Evolutionary conservation across 2,888 invertebrate species (phyloP).

Genomic region (Hedychridium roseum): DNA sequence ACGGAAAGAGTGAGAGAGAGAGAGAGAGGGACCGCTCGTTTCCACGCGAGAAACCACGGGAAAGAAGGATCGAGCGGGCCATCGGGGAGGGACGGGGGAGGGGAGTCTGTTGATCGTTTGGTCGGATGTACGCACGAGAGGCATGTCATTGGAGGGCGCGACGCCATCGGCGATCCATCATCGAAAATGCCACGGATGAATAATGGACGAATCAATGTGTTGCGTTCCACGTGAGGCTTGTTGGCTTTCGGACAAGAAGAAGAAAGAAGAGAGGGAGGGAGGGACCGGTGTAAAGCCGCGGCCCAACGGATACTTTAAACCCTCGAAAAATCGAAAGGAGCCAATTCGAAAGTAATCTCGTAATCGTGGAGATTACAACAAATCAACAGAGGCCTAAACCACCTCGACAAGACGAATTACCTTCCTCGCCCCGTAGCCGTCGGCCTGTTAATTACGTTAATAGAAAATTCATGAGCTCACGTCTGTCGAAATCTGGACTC

Average conservation of each 20-base stretch:
- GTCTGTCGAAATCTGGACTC: too few species aligned
- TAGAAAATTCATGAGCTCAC: too few species aligned
- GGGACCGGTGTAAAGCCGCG: too few species aligned
- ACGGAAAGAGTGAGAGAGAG: not conserved
- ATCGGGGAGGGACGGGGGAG: too few species aligned
- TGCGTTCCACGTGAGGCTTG: slow-evolving; percentile 16
- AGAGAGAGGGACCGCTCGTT: not conserved
- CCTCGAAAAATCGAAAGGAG: too few species aligned
- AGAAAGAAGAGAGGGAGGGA: not conserved
- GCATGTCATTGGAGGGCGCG: slow-evolving; percentile 33
- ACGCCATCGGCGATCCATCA: slow-evolving; percentile 42
- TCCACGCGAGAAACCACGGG: not conserved
- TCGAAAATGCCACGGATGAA: slow-evolving; percentile 40
- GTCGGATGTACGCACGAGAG: slow-evolving; percentile 9
- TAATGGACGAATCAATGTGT: slow-evolving; percentile 45
- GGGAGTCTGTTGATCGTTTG: slow-evolving; percentile 1
- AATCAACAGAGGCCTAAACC: too few species aligned
- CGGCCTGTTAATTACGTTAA: too few species aligned
- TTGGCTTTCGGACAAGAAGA: slow-evolving; percentile 8
- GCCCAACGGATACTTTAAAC: too few species aligned
- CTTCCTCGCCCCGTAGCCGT: too few species aligned
- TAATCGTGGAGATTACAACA: too few species aligned
- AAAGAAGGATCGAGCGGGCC: slow-evolving; percentile 2
- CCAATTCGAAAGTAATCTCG: too few species aligned
- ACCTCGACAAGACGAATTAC: too few species aligned